Conservation (phyloP, 2,113 vertebrate species). For the Alethe diademata region DNA sequence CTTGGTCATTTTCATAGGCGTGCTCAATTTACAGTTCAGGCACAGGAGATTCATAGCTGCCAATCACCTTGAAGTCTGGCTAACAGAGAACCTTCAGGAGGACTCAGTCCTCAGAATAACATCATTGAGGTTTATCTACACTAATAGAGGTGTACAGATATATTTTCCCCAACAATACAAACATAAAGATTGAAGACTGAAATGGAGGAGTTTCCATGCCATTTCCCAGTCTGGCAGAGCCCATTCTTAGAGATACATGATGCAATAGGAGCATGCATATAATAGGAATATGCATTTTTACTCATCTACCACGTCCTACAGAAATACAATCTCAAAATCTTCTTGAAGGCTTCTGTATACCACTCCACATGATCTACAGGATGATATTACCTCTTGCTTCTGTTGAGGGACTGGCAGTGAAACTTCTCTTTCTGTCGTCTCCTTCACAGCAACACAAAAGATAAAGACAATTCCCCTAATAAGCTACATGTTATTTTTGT, state of each 20-base stretch:
- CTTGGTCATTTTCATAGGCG: neutral
- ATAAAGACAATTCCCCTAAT: neutral
- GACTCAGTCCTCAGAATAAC: neutral
- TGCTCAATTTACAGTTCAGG: neutral
- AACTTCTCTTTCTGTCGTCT: neutral
- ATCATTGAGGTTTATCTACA: neutral
- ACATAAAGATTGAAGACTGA: neutral
- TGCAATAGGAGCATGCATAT: neutral
- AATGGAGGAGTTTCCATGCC: neutral
- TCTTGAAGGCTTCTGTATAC: neutral
- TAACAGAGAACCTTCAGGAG: neutral
- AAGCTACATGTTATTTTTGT: neutral
- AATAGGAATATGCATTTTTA: neutral
- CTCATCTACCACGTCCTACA: neutral
- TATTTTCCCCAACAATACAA: neutral
- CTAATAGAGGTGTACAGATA: neutral
- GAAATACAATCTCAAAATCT: neutral
- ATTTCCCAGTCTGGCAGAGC: neutral
- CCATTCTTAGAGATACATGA: neutral
- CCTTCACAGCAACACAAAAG: neutral
- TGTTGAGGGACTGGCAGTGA: neutral
- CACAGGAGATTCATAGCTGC: neutral
- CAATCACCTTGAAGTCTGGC: neutral
- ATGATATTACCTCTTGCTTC: neutral
- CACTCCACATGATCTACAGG: neutral